Percentiles rank a stretch among this genome's conserved stretches.
Evolutionary conservation across 2,113 vertebrate genomes (phyloP).

Genomic region (Machaerirhynchus nigripectus): DNA sequence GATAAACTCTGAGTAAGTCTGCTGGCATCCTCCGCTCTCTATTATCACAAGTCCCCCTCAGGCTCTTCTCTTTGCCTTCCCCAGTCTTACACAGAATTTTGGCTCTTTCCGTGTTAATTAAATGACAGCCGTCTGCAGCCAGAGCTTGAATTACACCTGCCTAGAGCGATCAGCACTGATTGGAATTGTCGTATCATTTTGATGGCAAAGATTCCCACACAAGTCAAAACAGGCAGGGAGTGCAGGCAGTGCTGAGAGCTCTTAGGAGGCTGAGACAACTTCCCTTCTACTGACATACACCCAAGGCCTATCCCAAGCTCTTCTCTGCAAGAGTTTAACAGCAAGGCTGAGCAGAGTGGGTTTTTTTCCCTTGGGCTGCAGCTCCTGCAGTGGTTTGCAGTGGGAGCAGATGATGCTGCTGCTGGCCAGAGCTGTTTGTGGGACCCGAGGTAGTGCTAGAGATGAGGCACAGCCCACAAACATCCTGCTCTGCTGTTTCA

Average conservation of each 20-base stretch:
- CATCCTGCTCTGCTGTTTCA: neutral
- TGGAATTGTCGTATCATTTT: neutral
- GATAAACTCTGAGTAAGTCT: neutral
- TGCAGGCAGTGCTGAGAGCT: neutral
- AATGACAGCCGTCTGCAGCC: constrained; percentile 36
- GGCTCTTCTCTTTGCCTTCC: constrained; percentile 30
- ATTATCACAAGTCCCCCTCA: neutral
- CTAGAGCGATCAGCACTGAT: neutral
- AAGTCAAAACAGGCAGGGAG: constrained; percentile 23
- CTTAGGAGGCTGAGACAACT: neutral
- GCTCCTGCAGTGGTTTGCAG: neutral
- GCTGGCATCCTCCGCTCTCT: neutral
- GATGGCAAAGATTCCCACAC: constrained; percentile 39
- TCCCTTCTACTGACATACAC: neutral
- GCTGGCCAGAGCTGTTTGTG: neutral
- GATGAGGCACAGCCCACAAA: neutral
- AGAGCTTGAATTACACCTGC: constrained; percentile 53
- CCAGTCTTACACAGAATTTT: neutral
- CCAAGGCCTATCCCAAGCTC: neutral
- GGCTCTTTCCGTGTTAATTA: constrained; percentile 45
- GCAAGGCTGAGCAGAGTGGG: neutral
- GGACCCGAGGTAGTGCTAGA: neutral
- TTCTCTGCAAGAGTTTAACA: neutral
- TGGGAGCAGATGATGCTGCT: neutral
- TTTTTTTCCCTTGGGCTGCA: neutral